Base-by-base conservation (phyloP, 2,113 vertebrate species). In the Beaufortia kweichowensis region DNA sequence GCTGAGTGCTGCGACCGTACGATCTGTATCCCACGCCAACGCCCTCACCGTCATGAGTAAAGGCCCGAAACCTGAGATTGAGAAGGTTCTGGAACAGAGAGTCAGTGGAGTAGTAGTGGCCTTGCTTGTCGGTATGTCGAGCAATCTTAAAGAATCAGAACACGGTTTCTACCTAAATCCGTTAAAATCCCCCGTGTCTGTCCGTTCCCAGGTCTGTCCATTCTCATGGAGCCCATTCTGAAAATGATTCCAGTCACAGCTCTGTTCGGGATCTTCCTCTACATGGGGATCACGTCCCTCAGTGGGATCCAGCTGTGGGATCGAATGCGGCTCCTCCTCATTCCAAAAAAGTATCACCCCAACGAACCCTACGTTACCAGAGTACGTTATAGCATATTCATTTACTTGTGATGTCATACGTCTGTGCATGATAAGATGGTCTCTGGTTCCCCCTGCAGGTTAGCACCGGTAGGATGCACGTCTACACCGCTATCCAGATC, bases 271-370 rank as follows among this genome's bases (percentile, higher is more conserved):
- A 98, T 98, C 86, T 99, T 99, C 83, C 93, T 99, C 66, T 99
- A 98, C 89, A 99, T 99, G 97, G 97, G 97, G 0, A 92, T 99
- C 70, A 98, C 97, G 0, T 99, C 97, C 2, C 93, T 99, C 57
- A 96, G 93, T 0, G 97, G 97, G 46, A 96, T 99, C 84, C 97
- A 98, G 88, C 88, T 99, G 59, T 98, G 94, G 1, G 96, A 99
- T 79, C 95, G 97, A 65, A 90, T 96, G 14, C 88, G 96, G 76
- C 94, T 99, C 55, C 84, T 97, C 41, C 74, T 98, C 69, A 93
- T 96, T 68, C 97, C 97, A 0, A 91, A 94, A 83, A 98, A 99
- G 88, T 96, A 98, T 84, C 95, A 97, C 62, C 97, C 97, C 0
- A 79, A 90, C 0, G 92, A 94, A 81, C 90, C 94, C 48, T 99